phyloP scores from a whole-genome alignment of 2,888 invertebrate species.

The Odontomyia ornata region DNA sequence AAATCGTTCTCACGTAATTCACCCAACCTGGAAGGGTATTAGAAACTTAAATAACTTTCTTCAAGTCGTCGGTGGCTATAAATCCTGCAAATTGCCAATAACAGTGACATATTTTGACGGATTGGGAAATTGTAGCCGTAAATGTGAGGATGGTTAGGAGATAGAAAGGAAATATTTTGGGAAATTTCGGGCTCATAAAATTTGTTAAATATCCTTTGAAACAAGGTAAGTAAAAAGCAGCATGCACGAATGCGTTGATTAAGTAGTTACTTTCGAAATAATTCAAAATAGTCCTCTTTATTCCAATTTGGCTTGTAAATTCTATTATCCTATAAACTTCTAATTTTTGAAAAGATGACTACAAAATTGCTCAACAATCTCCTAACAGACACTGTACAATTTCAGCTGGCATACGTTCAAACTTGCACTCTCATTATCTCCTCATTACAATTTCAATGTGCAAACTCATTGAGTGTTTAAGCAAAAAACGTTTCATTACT shows the following conservation, averaged over 20 bases:
- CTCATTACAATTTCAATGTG: neutral
- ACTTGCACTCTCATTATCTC: no score
- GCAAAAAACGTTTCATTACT: neutral
- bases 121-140: slow-evolving; percentile 11
- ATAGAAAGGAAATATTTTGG: neutral
- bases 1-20: slow-evolving; percentile 35
- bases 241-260: no score
- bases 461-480: neutral
- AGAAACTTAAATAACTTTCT: slow-evolving; percentile 36
- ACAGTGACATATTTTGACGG: slow-evolving; percentile 29
- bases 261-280: no score
- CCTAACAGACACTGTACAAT: no score
- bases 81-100: slow-evolving; percentile 20
- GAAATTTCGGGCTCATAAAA: neutral
- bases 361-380: no score
- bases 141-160: neutral
- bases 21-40: neutral
- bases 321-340: no score
- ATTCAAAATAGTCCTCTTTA: no score
- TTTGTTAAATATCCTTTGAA: no score
- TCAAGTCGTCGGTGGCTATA: neutral
- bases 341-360: no score
- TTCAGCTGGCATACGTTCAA: no score
- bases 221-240: no score
- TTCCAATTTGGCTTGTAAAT: no score